Conservation (phyloP, 2,888 invertebrate species). For the Amphipyra berbera region DNA sequence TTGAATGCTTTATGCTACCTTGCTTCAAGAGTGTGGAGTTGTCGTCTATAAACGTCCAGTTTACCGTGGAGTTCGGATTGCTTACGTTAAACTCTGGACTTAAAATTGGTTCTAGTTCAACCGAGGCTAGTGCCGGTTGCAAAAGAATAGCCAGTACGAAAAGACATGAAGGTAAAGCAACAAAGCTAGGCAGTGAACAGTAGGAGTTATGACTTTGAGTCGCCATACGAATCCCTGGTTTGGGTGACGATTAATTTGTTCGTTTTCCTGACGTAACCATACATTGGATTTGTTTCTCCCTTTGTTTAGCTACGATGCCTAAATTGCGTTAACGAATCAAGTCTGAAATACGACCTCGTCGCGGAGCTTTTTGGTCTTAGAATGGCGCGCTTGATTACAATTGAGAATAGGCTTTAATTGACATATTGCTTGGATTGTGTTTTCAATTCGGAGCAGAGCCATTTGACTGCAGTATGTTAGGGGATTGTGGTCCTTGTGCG, state of each 20-base stretch:
- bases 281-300: constrained; percentile 80
- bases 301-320: constrained; percentile 51
- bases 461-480: constrained; percentile 73
- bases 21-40: constrained; percentile 67
- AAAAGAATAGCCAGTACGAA: constrained; percentile 82
- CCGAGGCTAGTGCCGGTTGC: constrained; percentile 74
- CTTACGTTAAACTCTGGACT: constrained; percentile 71
- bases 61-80: constrained; percentile 74
- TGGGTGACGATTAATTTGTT: constrained; percentile 79
- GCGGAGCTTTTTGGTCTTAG: constrained; percentile 78
- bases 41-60: constrained; percentile 78
- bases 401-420: constrained; percentile 80
- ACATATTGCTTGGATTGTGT: constrained; percentile 82
- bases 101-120: constrained; percentile 71
- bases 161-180: constrained; percentile 89
- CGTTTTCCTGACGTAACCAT: constrained; percentile 82
- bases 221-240: constrained; percentile 88
- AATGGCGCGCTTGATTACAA: constrained; percentile 79
- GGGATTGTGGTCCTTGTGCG: constrained; percentile 65
- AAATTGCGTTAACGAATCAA: constrained; percentile 71
- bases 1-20: constrained; percentile 80
- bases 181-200: constrained; percentile 88
- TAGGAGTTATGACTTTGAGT: constrained; percentile 82
- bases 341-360: constrained; percentile 84
- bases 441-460: constrained; percentile 78